These are phyloP conservation scores for Abscondita cerata DNA, from an alignment of 2,888 invertebrate species.

Conservation along the genomic window DNA sequence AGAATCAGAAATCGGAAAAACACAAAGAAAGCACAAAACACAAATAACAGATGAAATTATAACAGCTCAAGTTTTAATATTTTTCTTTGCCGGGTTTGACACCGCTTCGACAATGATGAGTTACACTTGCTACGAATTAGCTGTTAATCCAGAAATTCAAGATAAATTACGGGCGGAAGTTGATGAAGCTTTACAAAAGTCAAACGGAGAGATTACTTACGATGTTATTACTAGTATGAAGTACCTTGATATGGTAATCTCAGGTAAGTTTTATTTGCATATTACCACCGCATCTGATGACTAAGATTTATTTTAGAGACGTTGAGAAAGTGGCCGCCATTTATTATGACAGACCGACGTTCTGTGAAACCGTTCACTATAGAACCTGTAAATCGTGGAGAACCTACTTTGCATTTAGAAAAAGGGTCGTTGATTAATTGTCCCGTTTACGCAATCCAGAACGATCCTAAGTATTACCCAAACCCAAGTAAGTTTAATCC, in stretches of 20 bases:
- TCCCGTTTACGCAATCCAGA: background rate
- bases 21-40: background rate
- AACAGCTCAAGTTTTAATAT: background rate
- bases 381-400: background rate
- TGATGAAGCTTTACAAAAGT: background rate
- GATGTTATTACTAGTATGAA: background rate
- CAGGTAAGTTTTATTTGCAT: background rate
- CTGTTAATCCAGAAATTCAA: conserved; percentile 1
- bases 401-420: background rate
- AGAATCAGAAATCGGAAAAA: background rate
- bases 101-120: background rate
- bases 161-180: background rate
- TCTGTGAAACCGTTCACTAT: background rate
- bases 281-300: background rate
- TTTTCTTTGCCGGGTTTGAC: conserved; percentile 5
- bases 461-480: background rate
- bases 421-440: background rate
- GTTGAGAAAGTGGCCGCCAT: conserved; percentile 21
- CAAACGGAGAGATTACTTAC: background rate
- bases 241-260: conserved; percentile 6
- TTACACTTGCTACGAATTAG: background rate
- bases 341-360: background rate
- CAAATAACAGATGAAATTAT: conserved; percentile 2
- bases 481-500: conserved; percentile 3
- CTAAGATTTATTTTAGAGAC: conserved; percentile 37